Evolutionary conservation across 2,797 vertebrate species (phyloP).

Genomic region (Phrynocephalus forsythii): DNA sequence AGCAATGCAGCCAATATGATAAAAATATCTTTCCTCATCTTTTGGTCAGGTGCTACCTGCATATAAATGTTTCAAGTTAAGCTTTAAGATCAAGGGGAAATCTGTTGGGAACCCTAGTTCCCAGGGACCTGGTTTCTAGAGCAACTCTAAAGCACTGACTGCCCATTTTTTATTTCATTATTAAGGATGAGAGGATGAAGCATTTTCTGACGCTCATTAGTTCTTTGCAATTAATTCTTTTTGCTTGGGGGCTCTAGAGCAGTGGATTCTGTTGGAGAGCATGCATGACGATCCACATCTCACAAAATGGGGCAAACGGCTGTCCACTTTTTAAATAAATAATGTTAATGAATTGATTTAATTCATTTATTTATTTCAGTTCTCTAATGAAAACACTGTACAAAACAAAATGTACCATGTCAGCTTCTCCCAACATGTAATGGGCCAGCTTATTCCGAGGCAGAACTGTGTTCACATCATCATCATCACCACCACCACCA

Average conservation of each 20-base stretch:
- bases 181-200: slow-evolving; percentile 78
- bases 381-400: neutral
- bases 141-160: slow-evolving; percentile 74
- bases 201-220: slow-evolving; percentile 65
- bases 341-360: neutral
- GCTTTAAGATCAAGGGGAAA: slow-evolving; percentile 82
- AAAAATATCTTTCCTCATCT: slow-evolving; percentile 72
- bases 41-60: slow-evolving; percentile 79
- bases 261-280: slow-evolving; percentile 55
- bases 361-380: neutral
- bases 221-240: slow-evolving; percentile 72
- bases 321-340: slow-evolving; percentile 60
- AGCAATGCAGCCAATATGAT: slow-evolving; percentile 77
- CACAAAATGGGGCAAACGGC: slow-evolving; percentile 37
- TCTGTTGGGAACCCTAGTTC: slow-evolving; percentile 81
- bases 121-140: slow-evolving; percentile 77
- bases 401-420: neutral
- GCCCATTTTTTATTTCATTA: slow-evolving; percentile 80
- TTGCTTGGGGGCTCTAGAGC: slow-evolving; percentile 67
- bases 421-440: neutral
- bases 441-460: neutral
- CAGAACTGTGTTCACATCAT: neutral
- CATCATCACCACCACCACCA: too few species aligned
- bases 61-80: slow-evolving; percentile 85
- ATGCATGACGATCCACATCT: slow-evolving; percentile 47